These are phyloP conservation scores for Drosophila siamana DNA, from an alignment of 2,888 invertebrate genomes.

Conservation along the genomic window DNA sequence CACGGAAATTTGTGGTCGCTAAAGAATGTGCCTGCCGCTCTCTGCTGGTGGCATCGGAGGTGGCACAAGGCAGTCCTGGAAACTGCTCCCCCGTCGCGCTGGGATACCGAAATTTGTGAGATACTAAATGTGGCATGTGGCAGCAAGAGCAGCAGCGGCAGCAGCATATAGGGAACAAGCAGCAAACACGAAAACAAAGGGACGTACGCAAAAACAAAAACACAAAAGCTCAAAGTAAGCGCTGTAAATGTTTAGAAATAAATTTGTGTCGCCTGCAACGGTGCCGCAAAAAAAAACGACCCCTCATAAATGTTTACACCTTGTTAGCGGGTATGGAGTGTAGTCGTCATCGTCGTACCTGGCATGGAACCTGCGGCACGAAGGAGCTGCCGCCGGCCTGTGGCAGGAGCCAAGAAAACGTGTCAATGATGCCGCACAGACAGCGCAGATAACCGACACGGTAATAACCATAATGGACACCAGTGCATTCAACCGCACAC, in stretches of 20 bases:
- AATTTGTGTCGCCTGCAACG: slow-evolving; percentile 75
- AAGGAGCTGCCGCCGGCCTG: slow-evolving; percentile 20
- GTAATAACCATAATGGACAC: slow-evolving; percentile 75
- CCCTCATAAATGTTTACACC: slow-evolving; percentile 73
- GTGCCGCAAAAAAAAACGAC: slow-evolving; percentile 52
- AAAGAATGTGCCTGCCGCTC: slow-evolving; percentile 61
- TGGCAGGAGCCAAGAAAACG: slow-evolving; percentile 52
- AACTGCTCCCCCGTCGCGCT: slow-evolving; percentile 54
- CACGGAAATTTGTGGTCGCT: slow-evolving; percentile 78
- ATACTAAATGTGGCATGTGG: slow-evolving; percentile 76
- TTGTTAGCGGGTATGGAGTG: slow-evolving; percentile 44
- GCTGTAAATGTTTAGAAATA: slow-evolving; percentile 76
- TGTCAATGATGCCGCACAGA: slow-evolving; percentile 74
- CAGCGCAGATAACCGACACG: slow-evolving; percentile 63
- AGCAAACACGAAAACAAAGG: slow-evolving; percentile 19
- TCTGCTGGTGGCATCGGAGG: slow-evolving; percentile 1
- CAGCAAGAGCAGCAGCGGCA: no score
- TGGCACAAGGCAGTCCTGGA: slow-evolving; percentile 9
- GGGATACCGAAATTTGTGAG: slow-evolving; percentile 69
- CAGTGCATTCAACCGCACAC: slow-evolving; percentile 53
- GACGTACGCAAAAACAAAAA: slow-evolving; percentile 3
- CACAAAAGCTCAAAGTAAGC: slow-evolving; percentile 42
- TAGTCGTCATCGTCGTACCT: not conserved
- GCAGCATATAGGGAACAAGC: slow-evolving; percentile 28
- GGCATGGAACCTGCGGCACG: slow-evolving; percentile 12